A percentile compares a stretch with the other conserved stretches of the same genome.
Conservation (phyloP, 2,113 vertebrate genomes). For the Peromyscus maniculatus region DNA sequence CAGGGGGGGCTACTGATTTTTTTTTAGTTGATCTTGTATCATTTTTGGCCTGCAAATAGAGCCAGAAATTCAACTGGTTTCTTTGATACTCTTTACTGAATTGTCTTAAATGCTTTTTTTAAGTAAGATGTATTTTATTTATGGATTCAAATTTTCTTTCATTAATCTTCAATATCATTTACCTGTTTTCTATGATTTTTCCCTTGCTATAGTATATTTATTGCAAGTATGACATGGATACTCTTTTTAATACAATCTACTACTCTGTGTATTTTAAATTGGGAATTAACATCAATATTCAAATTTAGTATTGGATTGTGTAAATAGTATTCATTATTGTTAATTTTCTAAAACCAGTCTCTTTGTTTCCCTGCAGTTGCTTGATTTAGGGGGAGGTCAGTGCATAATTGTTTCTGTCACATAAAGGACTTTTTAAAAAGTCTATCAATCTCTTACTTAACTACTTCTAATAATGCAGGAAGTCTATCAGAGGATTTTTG, state of each 20-base stretch:
- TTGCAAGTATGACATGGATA: not conserved
- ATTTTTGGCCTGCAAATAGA: not conserved
- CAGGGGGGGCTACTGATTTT: no score
- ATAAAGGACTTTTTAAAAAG: constrained; percentile 13
- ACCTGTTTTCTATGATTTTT: not conserved
- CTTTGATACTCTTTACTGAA: not conserved
- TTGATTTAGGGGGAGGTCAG: not conserved
- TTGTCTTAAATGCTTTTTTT: not conserved
- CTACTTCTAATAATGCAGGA: not conserved
- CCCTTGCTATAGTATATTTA: not conserved
- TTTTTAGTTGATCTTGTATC: no score
- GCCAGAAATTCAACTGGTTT: not conserved
- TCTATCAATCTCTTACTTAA: not conserved
- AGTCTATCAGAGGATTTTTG: constrained; percentile 44
- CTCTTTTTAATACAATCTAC: not conserved
- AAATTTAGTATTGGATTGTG: not conserved
- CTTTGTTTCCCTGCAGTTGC: not conserved
- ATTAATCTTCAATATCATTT: not conserved
- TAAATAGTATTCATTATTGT: no score
- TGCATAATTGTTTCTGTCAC: constrained; percentile 7
- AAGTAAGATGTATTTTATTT: not conserved
- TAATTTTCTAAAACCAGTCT: not conserved
- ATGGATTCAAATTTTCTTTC: not conserved
- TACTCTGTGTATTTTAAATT: not conserved
- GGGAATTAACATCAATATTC: not conserved